Conservation (phyloP, 2,888 invertebrate species). For the Sericinus montela region DNA sequence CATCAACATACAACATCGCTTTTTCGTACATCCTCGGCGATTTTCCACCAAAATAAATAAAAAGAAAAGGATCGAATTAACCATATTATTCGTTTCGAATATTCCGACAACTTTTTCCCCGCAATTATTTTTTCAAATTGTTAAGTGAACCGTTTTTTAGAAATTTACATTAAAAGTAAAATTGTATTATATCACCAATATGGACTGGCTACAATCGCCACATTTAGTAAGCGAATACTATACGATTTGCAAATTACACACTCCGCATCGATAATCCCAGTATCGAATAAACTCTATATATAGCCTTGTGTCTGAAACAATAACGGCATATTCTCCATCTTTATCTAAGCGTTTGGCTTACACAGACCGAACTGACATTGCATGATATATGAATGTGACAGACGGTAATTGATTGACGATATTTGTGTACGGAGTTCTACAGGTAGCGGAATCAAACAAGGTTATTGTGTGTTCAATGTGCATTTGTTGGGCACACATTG, state of each 20-base stretch:
- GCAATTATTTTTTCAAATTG: too few species aligned
- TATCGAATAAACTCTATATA: background rate
- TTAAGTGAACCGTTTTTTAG: too few species aligned
- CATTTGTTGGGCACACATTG: too few species aligned
- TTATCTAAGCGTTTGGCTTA: conserved; percentile 26
- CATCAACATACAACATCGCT: too few species aligned
- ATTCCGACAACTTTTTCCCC: too few species aligned
- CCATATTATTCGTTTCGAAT: too few species aligned
- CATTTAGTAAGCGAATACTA: background rate
- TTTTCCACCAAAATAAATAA: too few species aligned
- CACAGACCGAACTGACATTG: conserved; percentile 26
- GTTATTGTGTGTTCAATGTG: background rate
- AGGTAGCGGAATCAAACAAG: conserved; percentile 17
- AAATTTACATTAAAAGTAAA: too few species aligned
- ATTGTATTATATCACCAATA: too few species aligned
- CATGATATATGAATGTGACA: conserved; percentile 46
- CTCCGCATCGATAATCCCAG: background rate
- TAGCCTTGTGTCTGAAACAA: conserved; percentile 22
- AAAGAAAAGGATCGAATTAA: too few species aligned
- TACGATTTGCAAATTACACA: background rate
- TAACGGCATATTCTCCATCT: conserved; percentile 29
- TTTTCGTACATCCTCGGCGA: too few species aligned
- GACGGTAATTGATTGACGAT: conserved; percentile 53
- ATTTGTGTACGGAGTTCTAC: conserved; percentile 31
- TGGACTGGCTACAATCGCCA: too few species aligned